Conservation (phyloP, 1,140 invertebrate genomes). For the Drosophila erecta region DNA sequence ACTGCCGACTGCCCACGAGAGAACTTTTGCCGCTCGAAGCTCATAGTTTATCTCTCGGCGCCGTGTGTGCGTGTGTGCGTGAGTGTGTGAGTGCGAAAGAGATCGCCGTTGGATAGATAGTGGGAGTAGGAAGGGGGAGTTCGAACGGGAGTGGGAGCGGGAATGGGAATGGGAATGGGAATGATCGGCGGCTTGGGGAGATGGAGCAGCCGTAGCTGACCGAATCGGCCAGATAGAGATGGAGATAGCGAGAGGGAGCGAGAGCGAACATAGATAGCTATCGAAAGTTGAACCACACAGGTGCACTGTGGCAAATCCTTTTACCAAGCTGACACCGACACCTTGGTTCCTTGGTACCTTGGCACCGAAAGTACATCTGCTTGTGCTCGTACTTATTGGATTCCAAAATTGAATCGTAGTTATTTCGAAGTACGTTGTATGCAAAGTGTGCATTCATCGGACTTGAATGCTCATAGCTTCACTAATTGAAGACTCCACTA, state of each 20-base stretch:
- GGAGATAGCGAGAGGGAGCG: slow-evolving; percentile 1
- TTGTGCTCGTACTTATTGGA: too few species aligned
- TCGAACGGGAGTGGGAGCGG: neutral
- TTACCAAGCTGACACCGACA: too few species aligned
- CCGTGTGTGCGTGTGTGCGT: neutral
- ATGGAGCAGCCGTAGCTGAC: slow-evolving; percentile 29
- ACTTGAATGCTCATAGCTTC: too few species aligned
- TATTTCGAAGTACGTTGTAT: too few species aligned
- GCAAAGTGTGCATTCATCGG: too few species aligned
- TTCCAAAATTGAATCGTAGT: too few species aligned
- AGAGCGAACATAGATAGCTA: neutral
- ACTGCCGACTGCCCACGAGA: slow-evolving; percentile 2
- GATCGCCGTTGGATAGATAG: slow-evolving; percentile 38
- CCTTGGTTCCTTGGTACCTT: too few species aligned
- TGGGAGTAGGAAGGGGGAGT: slow-evolving; percentile 11
- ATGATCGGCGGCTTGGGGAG: neutral
- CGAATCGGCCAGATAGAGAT: slow-evolving; percentile 7
- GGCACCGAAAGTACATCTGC: too few species aligned
- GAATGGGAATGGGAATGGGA: neutral
- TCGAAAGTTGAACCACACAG: slow-evolving; percentile 51
- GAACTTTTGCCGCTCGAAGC: slow-evolving; percentile 27
- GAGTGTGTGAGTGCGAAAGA: slow-evolving; percentile 9
- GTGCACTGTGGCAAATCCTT: neutral
- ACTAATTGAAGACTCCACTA: too few species aligned
- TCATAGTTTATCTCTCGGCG: slow-evolving; percentile 1